Evolutionary conservation across 1,140 invertebrate genomes (phyloP), one percentile per base, ranked within the genome.

Genomic region (Lethrus apterus): DNA sequence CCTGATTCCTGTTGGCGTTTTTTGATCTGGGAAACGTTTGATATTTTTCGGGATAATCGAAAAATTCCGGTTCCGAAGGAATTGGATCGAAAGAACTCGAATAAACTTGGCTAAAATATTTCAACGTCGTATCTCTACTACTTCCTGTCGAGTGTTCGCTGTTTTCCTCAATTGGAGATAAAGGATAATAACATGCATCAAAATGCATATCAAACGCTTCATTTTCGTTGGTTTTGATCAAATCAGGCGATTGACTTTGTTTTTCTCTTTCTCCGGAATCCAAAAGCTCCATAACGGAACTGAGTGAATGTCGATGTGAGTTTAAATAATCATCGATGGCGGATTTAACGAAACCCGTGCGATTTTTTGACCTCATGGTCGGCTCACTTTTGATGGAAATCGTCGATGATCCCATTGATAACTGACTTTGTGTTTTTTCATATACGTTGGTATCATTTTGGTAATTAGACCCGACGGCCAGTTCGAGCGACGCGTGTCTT

Each of bases 151-250:
- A 73, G 0, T 69, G 67, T 59, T 79, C 75, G 41, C 72, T 77
- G 48, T 72, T 72, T 60, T 80, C 76, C 59, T 78, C 70, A 26
- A 79, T 79, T 0, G 75, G 72, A 0, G 76, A 77, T 19, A 78
- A 53, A 52, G 63, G 59, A 42, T 48, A 63, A 48, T 43, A 48
- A 33, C 33, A 34, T 9, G 26, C 24, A 10, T 42, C 40, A 26
- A 29, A 2, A 10, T 42, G 14, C n/a, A 14, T 24, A 5, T 26
- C 23, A 8, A 15, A 4, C n/a, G 10, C 10, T 26, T 15, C 40
- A 23, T 42, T 9, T n/a, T n/a, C n/a, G n/a, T n/a, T n/a, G n/a
- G n/a, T n/a, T n/a, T n/a, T n/a, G n/a, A n/a, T n/a, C n/a, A n/a
- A n/a, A n/a, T n/a, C n/a, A n/a, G n/a, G n/a, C n/a, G n/a, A n/a